Conservation (phyloP, 2,113 vertebrate species). For the Anseranas semipalmata region DNA sequence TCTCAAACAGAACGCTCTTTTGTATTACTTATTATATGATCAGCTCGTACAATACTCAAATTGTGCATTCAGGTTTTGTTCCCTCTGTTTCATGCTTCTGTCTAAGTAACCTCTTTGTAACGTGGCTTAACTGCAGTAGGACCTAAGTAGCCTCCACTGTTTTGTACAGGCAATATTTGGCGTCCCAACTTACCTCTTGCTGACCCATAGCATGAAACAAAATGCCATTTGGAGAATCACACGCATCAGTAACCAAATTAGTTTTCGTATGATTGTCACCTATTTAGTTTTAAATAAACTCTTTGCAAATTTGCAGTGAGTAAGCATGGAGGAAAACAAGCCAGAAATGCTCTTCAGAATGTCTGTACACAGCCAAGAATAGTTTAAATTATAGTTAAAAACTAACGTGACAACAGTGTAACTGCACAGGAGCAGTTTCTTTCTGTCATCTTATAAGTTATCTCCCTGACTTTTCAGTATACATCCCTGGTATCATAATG, state of each 20-base stretch:
- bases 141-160: neutral
- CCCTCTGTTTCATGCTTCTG: neutral
- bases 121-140: neutral
- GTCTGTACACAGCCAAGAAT: constrained; percentile 29
- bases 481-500: constrained; percentile 27
- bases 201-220: neutral
- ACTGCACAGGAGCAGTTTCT: neutral
- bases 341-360: neutral
- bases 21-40: neutral
- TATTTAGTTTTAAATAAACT: constrained; percentile 45
- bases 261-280: constrained; percentile 74
- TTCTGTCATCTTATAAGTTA: neutral
- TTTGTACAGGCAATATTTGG: neutral
- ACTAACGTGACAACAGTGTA: neutral
- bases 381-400: constrained; percentile 65
- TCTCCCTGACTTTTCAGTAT: constrained; percentile 53
- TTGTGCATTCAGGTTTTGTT: constrained; percentile 5
- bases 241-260: neutral
- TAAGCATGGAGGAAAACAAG: constrained; percentile 20
- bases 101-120: neutral
- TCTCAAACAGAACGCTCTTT: neutral
- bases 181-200: neutral
- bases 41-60: neutral
- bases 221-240: neutral
- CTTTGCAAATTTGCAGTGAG: constrained; percentile 25